Base-by-base conservation (phyloP, 2,888 invertebrate genomes). In the Nemurella pictetii region DNA sequence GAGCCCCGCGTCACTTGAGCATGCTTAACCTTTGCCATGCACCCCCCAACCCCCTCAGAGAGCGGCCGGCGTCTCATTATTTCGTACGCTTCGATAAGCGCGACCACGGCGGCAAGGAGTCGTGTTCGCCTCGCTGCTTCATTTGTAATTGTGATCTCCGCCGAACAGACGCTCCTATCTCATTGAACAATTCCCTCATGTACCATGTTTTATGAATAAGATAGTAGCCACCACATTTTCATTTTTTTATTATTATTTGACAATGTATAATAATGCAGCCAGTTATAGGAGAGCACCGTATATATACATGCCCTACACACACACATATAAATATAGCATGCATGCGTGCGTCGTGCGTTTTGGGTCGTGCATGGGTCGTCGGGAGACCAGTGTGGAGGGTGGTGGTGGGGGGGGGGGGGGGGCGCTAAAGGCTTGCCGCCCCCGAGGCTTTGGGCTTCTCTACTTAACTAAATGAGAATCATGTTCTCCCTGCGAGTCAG, bases 381-480 rank as follows among this genome's bases (percentile, higher is more conserved):
- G 15, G 4, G 75, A n/a, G 75, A n/a, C n/a, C n/a, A 20, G 27
- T 3, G 75, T 5, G 75, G 75, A 2, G 26, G 26, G 75, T n/a
- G 55, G 55, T 36, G 26, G 75, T 1, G 28, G 4, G 26, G 26
- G 75, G 75, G 26, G 27, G 12, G 15, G 4, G 75, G 28, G 75
- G 25, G 26, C 20, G 81, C 36, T 26, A 78, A 75, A 75, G 75
- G 75, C 75, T 75, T 28, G 28, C 32, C 4, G 81, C 27, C 81
- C 29, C 82, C 12, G 27, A 82, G 82, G 82, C 82, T 82, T 72
- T 72, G 55, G 73, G 82, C 82, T 82, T 72, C 82, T 82, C 85
- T 85, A 85, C 85, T 85, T 85, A 85, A 83, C 85, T 85, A 85
- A 85, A 85, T 85, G 85, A 85, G 77, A 83, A 85, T 85, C 85